Conservation (phyloP, 1,140 invertebrate species). For the Andrena cerasifolii region DNA sequence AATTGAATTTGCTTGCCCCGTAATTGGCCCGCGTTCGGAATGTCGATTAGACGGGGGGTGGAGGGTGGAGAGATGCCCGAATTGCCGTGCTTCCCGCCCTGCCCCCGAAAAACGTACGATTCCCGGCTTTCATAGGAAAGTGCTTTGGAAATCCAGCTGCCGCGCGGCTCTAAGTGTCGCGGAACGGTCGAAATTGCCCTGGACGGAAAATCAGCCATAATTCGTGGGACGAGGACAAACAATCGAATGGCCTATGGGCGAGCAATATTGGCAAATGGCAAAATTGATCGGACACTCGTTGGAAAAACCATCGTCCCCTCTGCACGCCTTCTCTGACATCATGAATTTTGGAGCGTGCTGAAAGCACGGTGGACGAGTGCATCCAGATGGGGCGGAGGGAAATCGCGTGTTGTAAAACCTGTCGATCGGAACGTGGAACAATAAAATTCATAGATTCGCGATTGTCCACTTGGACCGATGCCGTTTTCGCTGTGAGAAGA, state of each 20-base stretch:
- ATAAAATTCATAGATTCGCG: too few relatives aligned
- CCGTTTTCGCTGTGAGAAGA: not conserved
- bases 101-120: constrained; percentile 58
- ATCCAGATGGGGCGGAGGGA: too few relatives aligned
- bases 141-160: not conserved
- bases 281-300: constrained; percentile 23
- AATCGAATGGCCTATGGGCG: not conserved
- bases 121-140: constrained; percentile 25
- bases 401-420: too few relatives aligned
- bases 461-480: too few relatives aligned
- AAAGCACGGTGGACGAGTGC: too few relatives aligned
- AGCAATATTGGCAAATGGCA: constrained; percentile 49
- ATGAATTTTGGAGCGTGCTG: not conserved
- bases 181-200: not conserved
- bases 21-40: constrained; percentile 67
- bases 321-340: not conserved
- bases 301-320: not conserved
- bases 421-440: too few relatives aligned
- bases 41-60: constrained; percentile 51
- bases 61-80: not conserved
- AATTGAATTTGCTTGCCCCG: constrained; percentile 65
- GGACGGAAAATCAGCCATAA: not conserved
- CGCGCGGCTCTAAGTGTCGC: not conserved
- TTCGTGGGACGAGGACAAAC: not conserved
- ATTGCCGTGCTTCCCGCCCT: too few relatives aligned